phyloP scores from a whole-genome alignment of 2,888 invertebrate species.

The Philopedon plagiatum region DNA sequence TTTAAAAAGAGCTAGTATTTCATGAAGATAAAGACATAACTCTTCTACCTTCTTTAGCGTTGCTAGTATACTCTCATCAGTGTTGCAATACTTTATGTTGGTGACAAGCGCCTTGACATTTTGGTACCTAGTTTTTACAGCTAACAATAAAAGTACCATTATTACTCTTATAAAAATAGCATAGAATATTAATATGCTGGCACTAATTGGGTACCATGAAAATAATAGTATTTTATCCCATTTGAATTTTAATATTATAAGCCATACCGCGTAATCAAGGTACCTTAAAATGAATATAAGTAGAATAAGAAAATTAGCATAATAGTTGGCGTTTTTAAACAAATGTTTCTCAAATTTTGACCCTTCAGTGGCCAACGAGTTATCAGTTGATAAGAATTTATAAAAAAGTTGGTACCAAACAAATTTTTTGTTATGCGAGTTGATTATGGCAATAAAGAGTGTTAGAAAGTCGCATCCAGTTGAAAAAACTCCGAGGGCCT shows the following conservation, averaged over 20 bases:
- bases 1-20: neutral
- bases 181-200: neutral
- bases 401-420: neutral
- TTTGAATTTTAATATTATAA: neutral
- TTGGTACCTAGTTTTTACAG: neutral
- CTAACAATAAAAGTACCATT: neutral
- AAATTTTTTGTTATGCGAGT: neutral
- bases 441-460: neutral
- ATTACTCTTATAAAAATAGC: neutral
- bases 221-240: neutral
- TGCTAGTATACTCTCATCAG: neutral
- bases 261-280: neutral
- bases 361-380: neutral
- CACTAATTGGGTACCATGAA: neutral
- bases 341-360: neutral
- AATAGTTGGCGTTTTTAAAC: neutral
- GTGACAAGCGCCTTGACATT: neutral
- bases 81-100: neutral
- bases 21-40: neutral
- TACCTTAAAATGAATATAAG: neutral
- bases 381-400: neutral
- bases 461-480: neutral
- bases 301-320: neutral
- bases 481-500: neutral
- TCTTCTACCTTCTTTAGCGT: neutral